Conservation (phyloP, 2,797 vertebrate species). For the Etheostoma perlongum region DNA sequence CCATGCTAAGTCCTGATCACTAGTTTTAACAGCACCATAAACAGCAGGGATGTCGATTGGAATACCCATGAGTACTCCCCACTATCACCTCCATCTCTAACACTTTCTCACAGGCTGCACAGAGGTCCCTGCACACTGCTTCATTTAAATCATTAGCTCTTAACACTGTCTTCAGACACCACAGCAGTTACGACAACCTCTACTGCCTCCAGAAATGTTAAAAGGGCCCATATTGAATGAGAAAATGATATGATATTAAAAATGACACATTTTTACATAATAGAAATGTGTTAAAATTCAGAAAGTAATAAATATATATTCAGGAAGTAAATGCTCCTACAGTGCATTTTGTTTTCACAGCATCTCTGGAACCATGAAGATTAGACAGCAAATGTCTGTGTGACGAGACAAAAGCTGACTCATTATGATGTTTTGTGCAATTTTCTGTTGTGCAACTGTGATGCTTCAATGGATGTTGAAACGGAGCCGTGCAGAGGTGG, state of each 20-base stretch:
- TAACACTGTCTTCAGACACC: constrained; percentile 40
- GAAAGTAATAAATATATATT: not conserved
- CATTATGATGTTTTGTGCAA: constrained; percentile 10
- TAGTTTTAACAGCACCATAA: not conserved
- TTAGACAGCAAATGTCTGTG: constrained; percentile 15
- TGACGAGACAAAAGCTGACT: constrained; percentile 29
- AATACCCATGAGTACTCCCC: not conserved
- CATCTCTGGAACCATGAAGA: constrained; percentile 3
- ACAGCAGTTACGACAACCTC: constrained; percentile 14
- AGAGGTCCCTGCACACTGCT: constrained; percentile 37
- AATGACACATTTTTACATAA: not conserved
- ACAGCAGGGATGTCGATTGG: not conserved
- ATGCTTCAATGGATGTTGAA: constrained; percentile 12
- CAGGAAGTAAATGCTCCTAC: not conserved
- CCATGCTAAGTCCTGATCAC: not conserved
- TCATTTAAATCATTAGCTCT: constrained; percentile 50
- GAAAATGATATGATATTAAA: constrained; percentile 18
- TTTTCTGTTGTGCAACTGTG: constrained; percentile 15
- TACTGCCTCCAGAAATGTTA: not conserved
- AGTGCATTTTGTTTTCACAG: constrained; percentile 3
- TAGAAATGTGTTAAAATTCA: not conserved
- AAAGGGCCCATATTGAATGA: not conserved
- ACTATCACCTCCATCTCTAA: constrained; percentile 12
- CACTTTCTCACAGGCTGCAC: constrained; percentile 16
- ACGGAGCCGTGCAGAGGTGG: constrained; percentile 22